A percentile compares a stretch with the other conserved stretches of the same genome.
Conservation (phyloP, 2,797 vertebrate species). For the Prionace glauca region DNA sequence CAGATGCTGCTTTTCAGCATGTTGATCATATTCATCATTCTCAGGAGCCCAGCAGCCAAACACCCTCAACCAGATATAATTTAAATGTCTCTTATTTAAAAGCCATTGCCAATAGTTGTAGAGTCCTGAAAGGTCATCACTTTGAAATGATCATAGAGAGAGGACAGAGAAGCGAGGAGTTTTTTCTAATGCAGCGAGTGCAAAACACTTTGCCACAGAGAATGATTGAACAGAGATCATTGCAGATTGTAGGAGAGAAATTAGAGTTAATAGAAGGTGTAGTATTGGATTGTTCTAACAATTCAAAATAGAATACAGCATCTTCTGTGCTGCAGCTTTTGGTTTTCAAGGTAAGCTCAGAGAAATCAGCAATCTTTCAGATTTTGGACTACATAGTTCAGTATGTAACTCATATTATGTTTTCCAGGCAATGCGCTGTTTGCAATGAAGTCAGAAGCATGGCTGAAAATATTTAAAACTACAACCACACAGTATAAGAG, state of each 20-base stretch:
- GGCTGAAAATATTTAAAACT: not conserved
- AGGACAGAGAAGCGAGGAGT: not conserved
- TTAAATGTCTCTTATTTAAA: not conserved
- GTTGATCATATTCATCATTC: not conserved
- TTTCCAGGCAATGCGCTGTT: not conserved
- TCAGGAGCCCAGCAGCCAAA: not conserved
- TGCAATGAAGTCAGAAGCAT: not conserved
- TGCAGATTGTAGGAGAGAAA: not conserved
- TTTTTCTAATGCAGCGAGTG: not conserved
- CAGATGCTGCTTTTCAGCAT: not conserved
- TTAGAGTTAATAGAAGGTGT: not conserved
- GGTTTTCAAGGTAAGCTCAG: not conserved
- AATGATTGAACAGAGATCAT: not conserved
- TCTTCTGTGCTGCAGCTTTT: not conserved
- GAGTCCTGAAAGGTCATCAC: not conserved
- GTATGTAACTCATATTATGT: not conserved
- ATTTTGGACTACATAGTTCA: not conserved
- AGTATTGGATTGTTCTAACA: not conserved
- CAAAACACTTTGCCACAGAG: not conserved
- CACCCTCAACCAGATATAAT: not conserved
- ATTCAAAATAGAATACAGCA: not conserved
- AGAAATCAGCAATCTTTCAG: not conserved
- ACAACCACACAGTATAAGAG: not conserved
- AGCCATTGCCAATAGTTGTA: not conserved
- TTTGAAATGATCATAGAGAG: not conserved